Evolutionary conservation across 2,113 vertebrate genomes (phyloP).

Genomic region (Abramis brama): DNA sequence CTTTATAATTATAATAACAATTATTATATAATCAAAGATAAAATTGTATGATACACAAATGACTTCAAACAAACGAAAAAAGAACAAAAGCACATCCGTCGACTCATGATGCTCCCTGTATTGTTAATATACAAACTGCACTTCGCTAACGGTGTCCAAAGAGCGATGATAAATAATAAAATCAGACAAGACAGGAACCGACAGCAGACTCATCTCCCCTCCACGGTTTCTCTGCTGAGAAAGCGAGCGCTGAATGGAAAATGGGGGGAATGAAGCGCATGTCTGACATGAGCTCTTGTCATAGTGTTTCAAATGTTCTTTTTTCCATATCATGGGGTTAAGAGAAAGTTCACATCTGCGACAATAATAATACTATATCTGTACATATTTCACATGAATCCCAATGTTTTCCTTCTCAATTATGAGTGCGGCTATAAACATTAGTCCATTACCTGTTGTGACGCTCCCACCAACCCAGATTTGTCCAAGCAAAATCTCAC

Average conservation of each 20-base stretch:
- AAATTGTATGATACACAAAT: constrained; percentile 76
- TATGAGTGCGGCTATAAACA: constrained; percentile 35
- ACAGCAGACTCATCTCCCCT: constrained; percentile 45
- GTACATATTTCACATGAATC: constrained; percentile 58
- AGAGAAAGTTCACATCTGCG: constrained; percentile 56
- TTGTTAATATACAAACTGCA: constrained; percentile 61
- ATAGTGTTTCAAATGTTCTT: constrained; percentile 60
- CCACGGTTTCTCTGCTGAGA: constrained; percentile 44
- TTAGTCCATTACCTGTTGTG: constrained; percentile 33
- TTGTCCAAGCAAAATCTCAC: constrained; percentile 23
- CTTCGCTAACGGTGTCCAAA: constrained; percentile 42
- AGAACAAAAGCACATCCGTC: constrained; percentile 72
- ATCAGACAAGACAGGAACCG: constrained; percentile 56
- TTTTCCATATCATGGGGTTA: constrained; percentile 22
- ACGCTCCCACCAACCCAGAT: constrained; percentile 14
- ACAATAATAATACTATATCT: constrained; percentile 58
- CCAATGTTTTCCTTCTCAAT: constrained; percentile 28
- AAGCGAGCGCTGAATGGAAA: constrained; percentile 36
- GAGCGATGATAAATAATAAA: constrained; percentile 62
- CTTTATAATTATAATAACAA: constrained; percentile 75
- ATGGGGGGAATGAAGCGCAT: constrained; percentile 19
- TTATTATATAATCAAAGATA: constrained; percentile 73
- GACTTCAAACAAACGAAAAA: constrained; percentile 69
- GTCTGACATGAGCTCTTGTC: constrained; percentile 45
- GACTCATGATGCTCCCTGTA: constrained; percentile 56